Evolutionary conservation across 2,113 vertebrate species (phyloP), one percentile per base, ranked within the genome.

Genomic region (Nipponia nippon): DNA sequence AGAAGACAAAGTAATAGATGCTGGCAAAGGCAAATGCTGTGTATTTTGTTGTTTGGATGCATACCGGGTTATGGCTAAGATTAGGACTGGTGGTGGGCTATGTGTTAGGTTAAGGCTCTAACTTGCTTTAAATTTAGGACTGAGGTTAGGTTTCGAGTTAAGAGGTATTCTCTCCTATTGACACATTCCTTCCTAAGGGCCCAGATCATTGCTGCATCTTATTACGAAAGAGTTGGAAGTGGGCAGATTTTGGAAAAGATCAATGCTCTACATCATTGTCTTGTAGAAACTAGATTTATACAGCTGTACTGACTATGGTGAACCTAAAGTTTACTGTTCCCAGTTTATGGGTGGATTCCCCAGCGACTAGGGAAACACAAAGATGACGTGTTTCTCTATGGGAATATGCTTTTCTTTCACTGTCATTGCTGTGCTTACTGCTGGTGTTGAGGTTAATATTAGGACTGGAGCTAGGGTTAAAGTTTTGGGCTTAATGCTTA

Each of bases 351-450:
- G 6, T 65, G 22, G 13, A 47, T 73, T 86, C 67, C 80, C 6
- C 30, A 34, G 13, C 13, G 36, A 17, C 32, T 17, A 79, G n/a
- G 19, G n/a, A 71, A 90, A 83, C 21, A 29, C 18, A 58, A 62
- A 86, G n/a, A 34, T 80, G 7, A n/a, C 0, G 0, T 19, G 7
- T 70, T 81, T 63, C 47, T 71, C 18, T n/a, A 30, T 30, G n/a
- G 11, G 9, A 92, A 52, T 71, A 46, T 27, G 13, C 14, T 79
- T 76, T 72, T 63, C 19, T 67, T 92, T 71, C 4, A 0, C 13
- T 86, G 46, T 77, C 15, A 32, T 26, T 85, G 36, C 25, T 56
- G 17, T 61, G n/a, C 12, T 59, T 23, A 52, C 25, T 92, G 7
- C 29, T 67, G 30, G 10, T 78, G 29, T 62, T 85, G 19, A 63